Evolutionary conservation across 2,113 vertebrate genomes (phyloP), one percentile per base, ranked within the genome.

Genomic region (Lipophrys pholis): DNA sequence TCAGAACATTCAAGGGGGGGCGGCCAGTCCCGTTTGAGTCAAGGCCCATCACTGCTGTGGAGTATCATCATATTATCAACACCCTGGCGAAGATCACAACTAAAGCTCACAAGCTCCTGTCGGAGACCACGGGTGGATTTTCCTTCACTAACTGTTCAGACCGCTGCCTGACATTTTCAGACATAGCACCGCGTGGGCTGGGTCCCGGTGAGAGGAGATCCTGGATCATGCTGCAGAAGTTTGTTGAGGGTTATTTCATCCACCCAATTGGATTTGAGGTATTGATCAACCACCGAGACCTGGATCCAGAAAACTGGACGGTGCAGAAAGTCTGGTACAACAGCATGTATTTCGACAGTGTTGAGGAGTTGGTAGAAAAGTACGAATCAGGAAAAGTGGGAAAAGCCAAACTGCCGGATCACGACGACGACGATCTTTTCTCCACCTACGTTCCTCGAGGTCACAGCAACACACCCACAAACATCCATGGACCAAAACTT

Each of bases 231-330:
- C 21, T 99, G 7, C 95, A 97, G 85, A 95, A 92, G 63, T 82
- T 73, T 0, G 92, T 96, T 1, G 96, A 97, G 54, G 96, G 96
- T 38, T 95, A 88, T 58, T 97, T 95, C 88, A 83, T 99, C 57
- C 96, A 99, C 49, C 97, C 97, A 0, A 84, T 93, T 8, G 96
- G 97, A 17, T 87, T 99, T 77, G 96, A 99, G 82, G 50, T 98
- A 21, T 88, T 99, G 3, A 1, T 99, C 60, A 94, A 97, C 63
- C 97, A 99, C 49, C 12, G 5, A 0, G 92, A 93, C 64, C 35
- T 87, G 0, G 78, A 98, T 61, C 88, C 94, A 0, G 42, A 55
- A 0, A 87, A 60, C 40, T 98, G 97, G 97, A 59, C 17, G 0
- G 93, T 97, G 10, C 93, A 90, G 68, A 94, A 65, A 62, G 68